Base-by-base conservation (phyloP, 2,797 vertebrate genomes). In the Yasuhikotakia modesta region DNA sequence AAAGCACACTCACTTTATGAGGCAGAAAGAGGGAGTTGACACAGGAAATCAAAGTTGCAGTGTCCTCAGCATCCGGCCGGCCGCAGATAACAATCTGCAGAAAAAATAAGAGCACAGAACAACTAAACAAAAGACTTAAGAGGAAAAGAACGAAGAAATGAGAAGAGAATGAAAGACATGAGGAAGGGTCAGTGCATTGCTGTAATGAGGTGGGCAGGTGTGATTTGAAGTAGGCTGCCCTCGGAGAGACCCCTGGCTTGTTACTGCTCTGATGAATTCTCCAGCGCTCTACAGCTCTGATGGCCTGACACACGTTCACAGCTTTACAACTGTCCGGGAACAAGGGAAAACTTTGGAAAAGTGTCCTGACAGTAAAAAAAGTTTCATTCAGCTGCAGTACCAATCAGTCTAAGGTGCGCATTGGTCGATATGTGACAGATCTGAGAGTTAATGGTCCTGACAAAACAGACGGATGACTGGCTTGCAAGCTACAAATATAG, bases 81-180 rank as follows among this genome's bases (percentile, higher is more conserved):
- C 96, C 96, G 77, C 94, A 95, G 89, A 99, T 92, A 81, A 97
- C 87, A 0, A 98, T 94, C 96, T 98, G 86, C n/a, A n/a, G 81
- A 32, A 78, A n/a, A 68, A 75, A 73, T 21, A 55, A 53, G 22
- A 65, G 10, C 22, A 32, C 64, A 39, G 65, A 39, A 32, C 55
- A 69, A 77, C 43, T 17, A 52, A 30, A 48, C 11, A 32, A 48
- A 10, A 7, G 43, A 45, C 19, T 27, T 10, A 39, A 39, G 55
- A 71, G 43, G 43, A 57, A 70, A 76, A 48, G 73, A 76, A 80
- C 3, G 57, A 22, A 68, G 55, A 71, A 83, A 80, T 74, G 64
- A 14, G 79, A 66, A 43, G 66, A 81, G 67, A 79, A 80, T 82
- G 82, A 70, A 50, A 87, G 81, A 78, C 66, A 68, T 69, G 79